A percentile compares a stretch with the other conserved stretches of the same genome.
These are phyloP conservation scores for Scaptomyza hsui DNA, from an alignment of 1,140 invertebrate species.

Conservation along the genomic window DNA sequence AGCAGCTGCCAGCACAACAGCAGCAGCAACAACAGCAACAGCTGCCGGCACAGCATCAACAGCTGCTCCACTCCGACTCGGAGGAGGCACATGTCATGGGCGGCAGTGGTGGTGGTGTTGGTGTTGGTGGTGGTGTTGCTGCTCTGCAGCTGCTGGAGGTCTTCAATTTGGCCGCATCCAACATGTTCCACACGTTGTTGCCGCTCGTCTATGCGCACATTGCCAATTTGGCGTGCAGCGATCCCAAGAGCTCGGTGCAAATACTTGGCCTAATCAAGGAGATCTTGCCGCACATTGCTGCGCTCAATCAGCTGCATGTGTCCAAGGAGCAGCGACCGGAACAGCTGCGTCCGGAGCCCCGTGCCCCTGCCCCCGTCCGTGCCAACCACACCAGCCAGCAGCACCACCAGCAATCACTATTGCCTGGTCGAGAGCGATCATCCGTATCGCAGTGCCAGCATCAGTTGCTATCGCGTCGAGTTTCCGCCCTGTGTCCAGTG, in stretches of 20 bases:
- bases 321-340: constrained; percentile 76
- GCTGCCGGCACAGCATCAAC: not conserved
- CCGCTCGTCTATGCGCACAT: constrained; percentile 92
- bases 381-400: constrained; percentile 39
- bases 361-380: constrained; percentile 16
- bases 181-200: constrained; percentile 89
- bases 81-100: constrained; percentile 53
- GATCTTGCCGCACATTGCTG: constrained; percentile 94
- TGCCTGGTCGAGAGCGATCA: constrained; percentile 98
- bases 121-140: constrained; percentile 44
- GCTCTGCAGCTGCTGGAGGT: constrained; percentile 72
- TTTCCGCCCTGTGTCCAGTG: constrained; percentile 96
- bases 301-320: constrained; percentile 89
- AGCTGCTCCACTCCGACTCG: constrained; percentile 61
- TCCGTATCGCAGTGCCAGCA: constrained; percentile 96
- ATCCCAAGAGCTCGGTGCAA: constrained; percentile 95
- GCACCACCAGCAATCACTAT: constrained; percentile 92
- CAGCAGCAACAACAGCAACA: constrained; percentile 4
- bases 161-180: constrained; percentile 79
- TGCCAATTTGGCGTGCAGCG: constrained; percentile 91
- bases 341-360: constrained; percentile 40
- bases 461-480: constrained; percentile 94
- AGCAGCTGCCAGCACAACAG: constrained; percentile 1
- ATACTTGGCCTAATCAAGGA: constrained; percentile 95
- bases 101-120: constrained; percentile 16